Conservation (phyloP, 2,888 invertebrate genomes). For the Macropis europaea region DNA sequence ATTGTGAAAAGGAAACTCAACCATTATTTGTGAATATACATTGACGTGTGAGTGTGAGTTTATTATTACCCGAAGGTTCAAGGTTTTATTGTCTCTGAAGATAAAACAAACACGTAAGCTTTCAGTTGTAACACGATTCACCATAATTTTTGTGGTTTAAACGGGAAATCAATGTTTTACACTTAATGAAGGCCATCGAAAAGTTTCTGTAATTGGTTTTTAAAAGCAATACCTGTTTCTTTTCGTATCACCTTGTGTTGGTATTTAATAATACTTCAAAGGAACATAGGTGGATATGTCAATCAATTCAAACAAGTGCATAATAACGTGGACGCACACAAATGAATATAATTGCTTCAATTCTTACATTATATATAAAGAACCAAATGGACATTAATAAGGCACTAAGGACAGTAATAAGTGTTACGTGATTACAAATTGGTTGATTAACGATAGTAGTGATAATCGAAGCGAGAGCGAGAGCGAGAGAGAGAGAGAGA, state of each 20-base stretch:
- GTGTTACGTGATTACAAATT: conserved; percentile 66
- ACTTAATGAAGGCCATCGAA: conserved; percentile 19
- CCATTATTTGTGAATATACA: conserved; percentile 55
- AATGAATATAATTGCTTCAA: conserved; percentile 65
- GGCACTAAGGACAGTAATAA: conserved; percentile 69
- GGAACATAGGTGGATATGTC: conserved; percentile 45
- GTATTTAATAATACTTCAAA: conserved; percentile 29
- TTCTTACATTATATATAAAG: conserved; percentile 61
- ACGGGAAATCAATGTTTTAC: no score
- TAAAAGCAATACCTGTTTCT: conserved; percentile 24
- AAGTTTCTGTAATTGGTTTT: conserved; percentile 24
- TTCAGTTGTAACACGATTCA: conserved; percentile 19
- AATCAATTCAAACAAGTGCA: conserved; percentile 52
- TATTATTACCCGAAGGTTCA: conserved; percentile 48
- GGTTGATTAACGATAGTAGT: conserved; percentile 51
- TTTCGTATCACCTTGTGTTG: conserved; percentile 31
- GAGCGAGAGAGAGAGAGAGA: not conserved
- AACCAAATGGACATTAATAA: conserved; percentile 68
- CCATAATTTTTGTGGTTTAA: not conserved
- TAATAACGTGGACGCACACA: conserved; percentile 59
- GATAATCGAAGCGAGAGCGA: conserved; percentile 30
- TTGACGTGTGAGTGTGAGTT: conserved; percentile 51
- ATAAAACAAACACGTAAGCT: conserved; percentile 5
- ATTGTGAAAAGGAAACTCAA: conserved; percentile 39
- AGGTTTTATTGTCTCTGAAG: conserved; percentile 37